These are phyloP conservation scores for Drosophila emarginata DNA, from an alignment of 2,888 invertebrate genomes.

Conservation along the genomic window DNA sequence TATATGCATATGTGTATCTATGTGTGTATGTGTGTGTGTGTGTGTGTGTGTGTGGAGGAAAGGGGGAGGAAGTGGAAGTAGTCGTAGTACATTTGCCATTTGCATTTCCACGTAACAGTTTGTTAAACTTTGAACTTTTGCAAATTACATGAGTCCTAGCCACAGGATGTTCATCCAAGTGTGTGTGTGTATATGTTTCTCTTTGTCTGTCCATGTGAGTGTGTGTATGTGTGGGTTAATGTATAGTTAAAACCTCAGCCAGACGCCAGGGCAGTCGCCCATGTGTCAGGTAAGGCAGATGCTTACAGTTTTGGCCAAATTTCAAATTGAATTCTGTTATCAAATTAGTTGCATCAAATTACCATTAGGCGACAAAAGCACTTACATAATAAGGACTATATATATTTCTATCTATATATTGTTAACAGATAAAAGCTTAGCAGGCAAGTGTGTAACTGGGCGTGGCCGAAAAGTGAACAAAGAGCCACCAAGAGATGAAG, in stretches of 20 bases:
- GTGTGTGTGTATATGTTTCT: constrained; percentile 50
- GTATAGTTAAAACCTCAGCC: constrained; percentile 50
- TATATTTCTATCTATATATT: neutral
- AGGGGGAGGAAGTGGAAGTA: constrained; percentile 16
- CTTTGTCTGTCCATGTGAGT: constrained; percentile 45
- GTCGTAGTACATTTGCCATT: constrained; percentile 58
- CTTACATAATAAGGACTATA: constrained; percentile 1
- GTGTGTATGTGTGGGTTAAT: constrained; percentile 50
- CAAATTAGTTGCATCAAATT: constrained; percentile 70
- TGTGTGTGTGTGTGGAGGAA: neutral
- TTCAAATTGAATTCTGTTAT: constrained; percentile 73
- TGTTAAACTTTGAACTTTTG: constrained; percentile 78
- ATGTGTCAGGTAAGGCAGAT: constrained; percentile 44
- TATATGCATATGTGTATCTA: neutral
- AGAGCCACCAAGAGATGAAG: constrained; percentile 5
- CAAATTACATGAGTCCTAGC: constrained; percentile 74
- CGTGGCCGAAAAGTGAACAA: constrained; percentile 15
- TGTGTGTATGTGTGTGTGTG: no score
- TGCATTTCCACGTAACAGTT: constrained; percentile 73
- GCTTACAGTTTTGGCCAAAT: constrained; percentile 59
- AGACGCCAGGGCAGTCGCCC: constrained; percentile 1
- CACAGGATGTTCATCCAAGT: constrained; percentile 68
- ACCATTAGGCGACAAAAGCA: constrained; percentile 43
- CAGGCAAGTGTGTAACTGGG: neutral
- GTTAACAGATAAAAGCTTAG: neutral